A percentile compares a stretch with the other conserved stretches of the same genome.
These are phyloP conservation scores for Hirtodrosophila histrioides DNA, from an alignment of 2,888 invertebrate genomes.

Conservation along the genomic window DNA sequence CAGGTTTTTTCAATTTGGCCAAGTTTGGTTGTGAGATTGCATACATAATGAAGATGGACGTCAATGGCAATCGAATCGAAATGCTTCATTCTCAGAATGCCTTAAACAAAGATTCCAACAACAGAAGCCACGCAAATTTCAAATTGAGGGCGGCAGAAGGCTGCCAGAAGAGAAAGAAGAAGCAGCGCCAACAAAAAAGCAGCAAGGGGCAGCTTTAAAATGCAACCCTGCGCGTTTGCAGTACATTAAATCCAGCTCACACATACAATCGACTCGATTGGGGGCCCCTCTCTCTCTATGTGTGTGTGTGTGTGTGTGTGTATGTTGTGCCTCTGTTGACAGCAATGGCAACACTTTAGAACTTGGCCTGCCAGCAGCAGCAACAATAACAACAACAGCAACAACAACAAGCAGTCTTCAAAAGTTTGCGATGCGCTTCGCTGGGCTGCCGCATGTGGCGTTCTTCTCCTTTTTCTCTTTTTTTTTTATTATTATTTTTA, in stretches of 20 bases:
- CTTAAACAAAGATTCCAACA: conserved; percentile 39
- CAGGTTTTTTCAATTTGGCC: conserved; percentile 57
- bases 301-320: conserved; percentile 16
- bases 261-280: conserved; percentile 5
- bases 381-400: conserved; percentile 2
- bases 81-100: conserved; percentile 52
- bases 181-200: neutral
- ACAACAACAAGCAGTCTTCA: conserved; percentile 14
- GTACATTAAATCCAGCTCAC: conserved; percentile 45
- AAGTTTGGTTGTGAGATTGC: conserved; percentile 55
- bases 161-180: neutral
- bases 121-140: conserved; percentile 32
- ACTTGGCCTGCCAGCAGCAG: conserved; percentile 44
- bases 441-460: conserved; percentile 22
- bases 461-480: too few species aligned
- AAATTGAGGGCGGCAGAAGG: conserved; percentile 12
- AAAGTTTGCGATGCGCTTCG: conserved; percentile 28
- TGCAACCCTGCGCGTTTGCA: conserved; percentile 31
- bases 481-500: conserved; percentile 10
- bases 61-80: conserved; percentile 65
- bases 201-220: conserved; percentile 38
- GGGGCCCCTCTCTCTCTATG: neutral
- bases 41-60: conserved; percentile 69
- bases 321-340: conserved; percentile 39
- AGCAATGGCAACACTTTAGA: conserved; percentile 36